A percentile compares a stretch with the other conserved stretches of the same genome.
phyloP scores from a whole-genome alignment of 1,140 invertebrate genomes.

The Philopotamus ludificatus region DNA sequence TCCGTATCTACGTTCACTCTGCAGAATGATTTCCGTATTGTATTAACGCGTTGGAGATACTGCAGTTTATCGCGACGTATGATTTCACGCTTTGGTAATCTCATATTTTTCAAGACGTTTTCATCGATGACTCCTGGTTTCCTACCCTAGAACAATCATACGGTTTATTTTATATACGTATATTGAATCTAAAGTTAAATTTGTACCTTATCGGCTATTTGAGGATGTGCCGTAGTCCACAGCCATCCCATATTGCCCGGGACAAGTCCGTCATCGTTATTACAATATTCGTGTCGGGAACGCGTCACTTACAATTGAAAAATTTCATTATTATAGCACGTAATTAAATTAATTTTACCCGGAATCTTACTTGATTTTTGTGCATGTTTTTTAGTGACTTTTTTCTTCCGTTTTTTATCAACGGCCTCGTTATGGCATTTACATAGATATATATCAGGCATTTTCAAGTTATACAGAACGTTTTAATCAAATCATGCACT shows the following conservation, averaged over 20 bases:
- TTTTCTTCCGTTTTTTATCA: too few relatives aligned
- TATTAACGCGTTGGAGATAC: background rate
- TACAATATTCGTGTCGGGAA: background rate
- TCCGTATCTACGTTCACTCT: background rate
- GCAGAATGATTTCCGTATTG: background rate
- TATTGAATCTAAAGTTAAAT: background rate
- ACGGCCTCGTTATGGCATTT: too few relatives aligned
- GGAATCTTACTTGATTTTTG: too few relatives aligned
- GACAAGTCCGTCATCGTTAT: background rate
- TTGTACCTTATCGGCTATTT: background rate
- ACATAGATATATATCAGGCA: too few relatives aligned
- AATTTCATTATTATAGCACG: too few relatives aligned
- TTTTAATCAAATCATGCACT: too few relatives aligned
- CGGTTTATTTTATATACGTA: background rate
- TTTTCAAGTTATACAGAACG: too few relatives aligned
- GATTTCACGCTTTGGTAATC: background rate
- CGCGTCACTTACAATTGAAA: too few relatives aligned
- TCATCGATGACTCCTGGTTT: background rate
- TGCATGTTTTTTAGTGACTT: too few relatives aligned
- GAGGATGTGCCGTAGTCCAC: background rate
- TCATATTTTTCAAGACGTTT: background rate
- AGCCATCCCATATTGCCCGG: background rate
- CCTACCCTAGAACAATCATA: background rate
- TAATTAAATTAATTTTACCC: too few relatives aligned
- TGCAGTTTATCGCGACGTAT: background rate